Conservation (phyloP, 2,113 vertebrate genomes). For the Oriolus oriolus region DNA sequence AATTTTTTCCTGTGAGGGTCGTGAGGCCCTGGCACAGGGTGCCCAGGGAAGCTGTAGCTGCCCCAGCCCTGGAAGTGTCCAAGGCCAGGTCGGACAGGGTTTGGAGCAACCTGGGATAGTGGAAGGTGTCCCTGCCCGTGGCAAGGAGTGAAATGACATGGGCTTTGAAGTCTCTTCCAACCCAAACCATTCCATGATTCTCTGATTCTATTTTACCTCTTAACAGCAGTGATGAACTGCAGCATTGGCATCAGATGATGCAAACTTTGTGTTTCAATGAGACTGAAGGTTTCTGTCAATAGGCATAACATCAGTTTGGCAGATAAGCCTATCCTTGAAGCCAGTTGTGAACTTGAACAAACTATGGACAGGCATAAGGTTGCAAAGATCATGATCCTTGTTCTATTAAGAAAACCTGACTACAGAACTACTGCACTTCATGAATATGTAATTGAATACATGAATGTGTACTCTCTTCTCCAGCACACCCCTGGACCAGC, state of each 20-base stretch:
- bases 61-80: not conserved
- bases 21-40: not conserved
- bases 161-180: not conserved
- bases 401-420: not conserved
- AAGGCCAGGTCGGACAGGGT: rapidly evolving
- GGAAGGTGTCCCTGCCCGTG: not conserved
- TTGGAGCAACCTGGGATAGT: not conserved
- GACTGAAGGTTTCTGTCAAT: not conserved
- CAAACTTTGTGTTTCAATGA: not conserved
- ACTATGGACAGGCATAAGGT: not conserved
- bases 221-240: not conserved
- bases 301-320: not conserved
- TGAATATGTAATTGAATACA: not conserved
- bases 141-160: rapidly evolving
- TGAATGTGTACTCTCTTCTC: not conserved
- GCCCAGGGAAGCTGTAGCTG: not conserved
- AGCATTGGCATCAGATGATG: not conserved
- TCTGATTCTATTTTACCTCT: not conserved
- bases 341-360: not conserved
- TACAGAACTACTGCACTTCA: not conserved
- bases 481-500: slow-evolving; percentile 87
- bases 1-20: rapidly evolving
- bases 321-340: not conserved
- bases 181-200: not conserved
- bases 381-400: not conserved